phyloP scores from a whole-genome alignment of 35 echinoderm and acorn worm species.

The Apostichopus parvimensis region DNA sequence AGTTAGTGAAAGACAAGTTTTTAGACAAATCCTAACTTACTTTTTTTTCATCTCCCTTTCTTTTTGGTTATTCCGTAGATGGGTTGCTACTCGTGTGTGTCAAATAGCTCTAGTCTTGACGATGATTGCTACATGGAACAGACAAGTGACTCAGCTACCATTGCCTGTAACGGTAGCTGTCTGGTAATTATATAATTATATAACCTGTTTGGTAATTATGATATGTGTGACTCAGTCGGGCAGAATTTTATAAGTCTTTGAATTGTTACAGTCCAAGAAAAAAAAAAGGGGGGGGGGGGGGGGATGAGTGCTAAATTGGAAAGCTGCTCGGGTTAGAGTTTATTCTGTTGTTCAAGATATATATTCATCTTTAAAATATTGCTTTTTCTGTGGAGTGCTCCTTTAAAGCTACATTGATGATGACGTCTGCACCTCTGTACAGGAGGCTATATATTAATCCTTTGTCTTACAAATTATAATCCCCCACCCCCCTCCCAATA shows the following conservation, averaged over 20 bases:
- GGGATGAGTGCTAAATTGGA: not conserved
- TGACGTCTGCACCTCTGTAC: too few species aligned
- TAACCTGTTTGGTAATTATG: not conserved
- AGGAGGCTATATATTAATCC: too few species aligned
- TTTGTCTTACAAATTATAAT: too few species aligned
- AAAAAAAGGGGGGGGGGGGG: not conserved
- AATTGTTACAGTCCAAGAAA: not conserved
- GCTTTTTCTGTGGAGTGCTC: too few species aligned
- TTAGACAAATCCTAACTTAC: too few species aligned
- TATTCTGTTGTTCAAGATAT: too few species aligned
- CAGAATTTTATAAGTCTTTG: not conserved
- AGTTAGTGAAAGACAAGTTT: too few species aligned
- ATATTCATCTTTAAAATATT: too few species aligned
- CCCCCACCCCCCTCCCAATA: too few species aligned
- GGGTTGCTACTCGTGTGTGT: not conserved
- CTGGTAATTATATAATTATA: not conserved
- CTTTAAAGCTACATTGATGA: too few species aligned
- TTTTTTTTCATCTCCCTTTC: too few species aligned
- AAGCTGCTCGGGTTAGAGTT: too few species aligned
- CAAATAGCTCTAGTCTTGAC: not conserved
- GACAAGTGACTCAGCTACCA: not conserved
- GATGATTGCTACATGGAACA: not conserved
- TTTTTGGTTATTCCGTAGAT: not conserved
- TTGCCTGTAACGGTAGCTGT: not conserved
- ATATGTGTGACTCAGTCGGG: not conserved